These are phyloP conservation scores for Galerucella pusilla DNA, from an alignment of 2,888 invertebrate genomes.

Conservation along the genomic window DNA sequence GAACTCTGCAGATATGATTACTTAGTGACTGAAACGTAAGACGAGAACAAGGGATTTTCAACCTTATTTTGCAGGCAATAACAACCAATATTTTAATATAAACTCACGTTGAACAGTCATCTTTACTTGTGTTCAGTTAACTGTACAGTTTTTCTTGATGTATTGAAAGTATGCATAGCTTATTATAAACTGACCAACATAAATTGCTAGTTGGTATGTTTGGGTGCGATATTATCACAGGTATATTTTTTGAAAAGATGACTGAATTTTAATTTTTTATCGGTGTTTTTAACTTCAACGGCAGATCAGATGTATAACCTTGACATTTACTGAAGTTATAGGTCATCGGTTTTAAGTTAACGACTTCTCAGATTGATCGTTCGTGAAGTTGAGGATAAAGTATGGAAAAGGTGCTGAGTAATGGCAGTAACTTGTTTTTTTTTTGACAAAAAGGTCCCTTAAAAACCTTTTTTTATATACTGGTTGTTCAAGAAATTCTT, in stretches of 20 bases:
- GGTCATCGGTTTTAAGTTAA: background rate
- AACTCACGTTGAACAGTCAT: slow-evolving; percentile 18
- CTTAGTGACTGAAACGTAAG: slow-evolving; percentile 22
- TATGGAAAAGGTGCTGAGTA: background rate
- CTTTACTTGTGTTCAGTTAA: slow-evolving; percentile 12
- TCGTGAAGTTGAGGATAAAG: background rate
- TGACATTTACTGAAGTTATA: background rate
- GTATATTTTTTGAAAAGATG: background rate
- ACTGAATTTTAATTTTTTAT: background rate
- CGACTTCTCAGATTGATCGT: background rate
- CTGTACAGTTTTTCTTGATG: slow-evolving; percentile 31
- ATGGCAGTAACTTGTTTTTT: slow-evolving; percentile 25
- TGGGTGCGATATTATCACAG: slow-evolving; percentile 19
- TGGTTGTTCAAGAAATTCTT: background rate
- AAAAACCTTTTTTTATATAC: background rate
- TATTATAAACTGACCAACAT: slow-evolving; percentile 19
- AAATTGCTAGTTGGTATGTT: background rate
- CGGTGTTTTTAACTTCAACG: background rate
- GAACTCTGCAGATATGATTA: slow-evolving; percentile 14
- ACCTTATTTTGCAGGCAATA: slow-evolving; percentile 5
- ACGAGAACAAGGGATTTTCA: slow-evolving; percentile 11
- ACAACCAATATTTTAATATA: background rate
- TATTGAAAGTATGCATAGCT: slow-evolving; percentile 26
- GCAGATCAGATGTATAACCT: background rate
- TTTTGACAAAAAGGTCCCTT: background rate